Percentiles rank a stretch among this genome's conserved stretches.
Evolutionary conservation across 2,888 invertebrate genomes (phyloP).

Genomic region (Ennomos quercinarius): DNA sequence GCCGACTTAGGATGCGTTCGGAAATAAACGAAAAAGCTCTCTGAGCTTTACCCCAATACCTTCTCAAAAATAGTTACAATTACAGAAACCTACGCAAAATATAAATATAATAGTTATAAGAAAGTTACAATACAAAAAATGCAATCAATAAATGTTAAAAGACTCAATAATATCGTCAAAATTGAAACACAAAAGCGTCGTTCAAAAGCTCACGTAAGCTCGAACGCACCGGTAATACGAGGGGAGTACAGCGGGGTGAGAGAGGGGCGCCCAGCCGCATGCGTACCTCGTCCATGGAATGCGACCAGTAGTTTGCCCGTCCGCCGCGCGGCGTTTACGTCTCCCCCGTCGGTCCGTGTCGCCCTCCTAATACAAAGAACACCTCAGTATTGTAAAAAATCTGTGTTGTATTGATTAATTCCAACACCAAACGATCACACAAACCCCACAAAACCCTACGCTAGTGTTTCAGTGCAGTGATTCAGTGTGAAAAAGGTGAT

Average conservation of each 20-base stretch:
- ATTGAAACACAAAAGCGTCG: slow-evolving; percentile 35
- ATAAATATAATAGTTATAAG: not conserved
- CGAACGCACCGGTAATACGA: slow-evolving; percentile 68
- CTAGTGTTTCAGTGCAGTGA: slow-evolving; percentile 48
- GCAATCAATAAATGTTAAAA: too few relatives aligned
- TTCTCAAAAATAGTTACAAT: not conserved
- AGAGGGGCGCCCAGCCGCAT: slow-evolving; percentile 64
- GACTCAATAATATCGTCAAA: not conserved
- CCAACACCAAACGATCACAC: slow-evolving; percentile 69
- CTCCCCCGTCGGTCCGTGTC: slow-evolving; percentile 56
- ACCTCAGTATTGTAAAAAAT: slow-evolving; percentile 83
- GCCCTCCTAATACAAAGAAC: slow-evolving; percentile 81
- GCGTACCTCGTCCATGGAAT: slow-evolving; percentile 66
- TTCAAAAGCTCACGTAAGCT: slow-evolving; percentile 59
- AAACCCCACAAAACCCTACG: slow-evolving; percentile 47
- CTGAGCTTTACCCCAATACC: too few relatives aligned
- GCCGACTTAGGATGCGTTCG: slow-evolving; percentile 28
- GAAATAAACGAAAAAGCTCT: slow-evolving; percentile 20
- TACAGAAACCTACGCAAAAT: not conserved
- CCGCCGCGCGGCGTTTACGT: slow-evolving; percentile 72
- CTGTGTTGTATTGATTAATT: slow-evolving; percentile 86
- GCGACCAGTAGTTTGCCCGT: slow-evolving; percentile 76
- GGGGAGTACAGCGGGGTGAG: slow-evolving; percentile 40
- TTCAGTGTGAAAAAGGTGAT: slow-evolving; percentile 52
- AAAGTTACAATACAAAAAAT: not conserved